A percentile compares a stretch with the other conserved stretches of the same genome.
Conservation (phyloP, 2,888 invertebrate species). For the Ischnus inquisitorius region DNA sequence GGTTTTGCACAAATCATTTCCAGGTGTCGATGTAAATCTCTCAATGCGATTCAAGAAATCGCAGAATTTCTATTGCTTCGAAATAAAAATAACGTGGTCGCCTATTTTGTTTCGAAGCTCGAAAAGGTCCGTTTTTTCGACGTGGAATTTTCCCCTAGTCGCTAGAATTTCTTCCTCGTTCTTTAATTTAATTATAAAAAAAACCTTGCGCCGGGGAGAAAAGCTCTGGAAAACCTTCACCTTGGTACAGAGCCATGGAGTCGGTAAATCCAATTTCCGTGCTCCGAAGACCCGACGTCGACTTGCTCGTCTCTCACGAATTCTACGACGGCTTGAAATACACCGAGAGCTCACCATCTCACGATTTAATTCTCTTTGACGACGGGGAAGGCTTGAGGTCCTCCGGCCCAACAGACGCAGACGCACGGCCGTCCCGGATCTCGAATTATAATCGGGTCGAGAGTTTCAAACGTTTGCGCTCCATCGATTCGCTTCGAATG, state of each 20-base stretch:
- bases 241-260: slow-evolving; percentile 23
- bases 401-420: neutral
- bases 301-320: neutral
- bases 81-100: no score
- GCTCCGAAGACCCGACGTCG: slow-evolving; percentile 37
- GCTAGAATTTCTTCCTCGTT: slow-evolving; percentile 5
- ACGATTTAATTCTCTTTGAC: slow-evolving; percentile 35
- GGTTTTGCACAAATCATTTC: no score
- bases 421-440: neutral
- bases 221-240: slow-evolving; percentile 44
- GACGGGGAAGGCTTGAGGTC: neutral
- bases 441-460: slow-evolving; percentile 35
- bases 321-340: slow-evolving; percentile 15
- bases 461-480: slow-evolving; percentile 21
- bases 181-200: slow-evolving; percentile 38
- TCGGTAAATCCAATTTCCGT: slow-evolving; percentile 62
- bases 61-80: no score
- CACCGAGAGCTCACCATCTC: slow-evolving; percentile 36
- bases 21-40: no score
- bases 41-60: no score
- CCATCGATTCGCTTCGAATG: slow-evolving; percentile 21
- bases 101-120: no score
- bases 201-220: neutral
- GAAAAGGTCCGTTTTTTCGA: neutral
- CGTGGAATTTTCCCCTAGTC: slow-evolving; percentile 18